These are phyloP conservation scores for Pomatostomus ruficeps DNA, from an alignment of 2,113 vertebrate genomes.

Conservation along the genomic window DNA sequence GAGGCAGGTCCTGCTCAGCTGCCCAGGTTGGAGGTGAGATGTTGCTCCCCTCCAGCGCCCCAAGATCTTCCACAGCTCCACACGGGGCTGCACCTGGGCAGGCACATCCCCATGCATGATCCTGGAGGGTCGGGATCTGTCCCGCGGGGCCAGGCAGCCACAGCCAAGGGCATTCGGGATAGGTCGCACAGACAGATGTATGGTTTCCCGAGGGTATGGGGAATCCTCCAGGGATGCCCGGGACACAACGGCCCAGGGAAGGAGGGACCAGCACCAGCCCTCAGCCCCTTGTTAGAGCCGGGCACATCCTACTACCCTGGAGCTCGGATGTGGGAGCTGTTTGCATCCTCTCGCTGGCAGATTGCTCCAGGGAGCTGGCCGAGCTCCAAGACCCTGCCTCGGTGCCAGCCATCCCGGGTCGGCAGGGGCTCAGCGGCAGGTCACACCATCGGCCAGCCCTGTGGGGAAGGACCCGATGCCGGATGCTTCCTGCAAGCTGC, in stretches of 20 bases:
- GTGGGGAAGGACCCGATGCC: background rate
- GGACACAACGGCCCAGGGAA: background rate
- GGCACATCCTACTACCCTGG: background rate
- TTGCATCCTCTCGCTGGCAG: background rate
- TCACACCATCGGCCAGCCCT: background rate
- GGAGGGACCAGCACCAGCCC: background rate
- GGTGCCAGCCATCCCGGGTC: background rate
- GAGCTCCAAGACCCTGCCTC: background rate
- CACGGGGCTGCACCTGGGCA: accelerated
- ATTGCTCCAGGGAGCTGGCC: background rate
- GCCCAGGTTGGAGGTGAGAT: background rate
- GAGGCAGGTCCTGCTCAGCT: background rate
- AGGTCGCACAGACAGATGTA: background rate
- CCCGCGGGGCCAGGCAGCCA: background rate
- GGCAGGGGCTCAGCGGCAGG: background rate
- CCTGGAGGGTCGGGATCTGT: background rate
- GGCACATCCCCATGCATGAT: background rate
- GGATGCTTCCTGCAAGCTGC: background rate
- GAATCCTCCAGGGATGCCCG: background rate
- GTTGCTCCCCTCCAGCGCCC: background rate
- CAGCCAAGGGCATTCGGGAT: background rate
- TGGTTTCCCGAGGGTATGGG: background rate
- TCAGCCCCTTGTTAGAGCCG: background rate
- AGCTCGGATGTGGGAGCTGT: background rate
- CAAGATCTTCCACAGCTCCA: accelerated